Evolutionary conservation across 2,888 invertebrate genomes (phyloP).

Genomic region (Tuta absoluta): DNA sequence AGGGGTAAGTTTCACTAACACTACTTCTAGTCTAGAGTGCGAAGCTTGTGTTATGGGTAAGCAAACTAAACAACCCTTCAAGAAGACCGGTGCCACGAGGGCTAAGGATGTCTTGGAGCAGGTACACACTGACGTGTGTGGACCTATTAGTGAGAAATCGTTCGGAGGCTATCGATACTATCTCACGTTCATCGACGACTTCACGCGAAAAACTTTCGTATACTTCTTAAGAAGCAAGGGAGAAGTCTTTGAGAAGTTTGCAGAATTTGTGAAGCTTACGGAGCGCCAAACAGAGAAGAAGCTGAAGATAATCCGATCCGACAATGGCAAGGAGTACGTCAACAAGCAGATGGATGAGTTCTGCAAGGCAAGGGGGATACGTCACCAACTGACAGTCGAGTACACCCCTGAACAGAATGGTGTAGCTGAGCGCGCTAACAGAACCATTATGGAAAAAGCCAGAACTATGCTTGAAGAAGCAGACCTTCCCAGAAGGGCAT

Average conservation of each 20-base stretch:
- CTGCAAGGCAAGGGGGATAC: slow-evolving; percentile 35
- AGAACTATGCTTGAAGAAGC: slow-evolving; percentile 28
- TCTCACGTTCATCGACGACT: slow-evolving; percentile 25
- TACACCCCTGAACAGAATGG: slow-evolving; percentile 47
- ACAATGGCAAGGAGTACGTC: slow-evolving; percentile 27
- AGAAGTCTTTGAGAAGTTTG: slow-evolving; percentile 23
- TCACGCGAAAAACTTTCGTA: slow-evolving; percentile 28
- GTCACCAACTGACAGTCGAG: slow-evolving; percentile 38
- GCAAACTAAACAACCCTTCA: slow-evolving; percentile 19
- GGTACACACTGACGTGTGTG: slow-evolving; percentile 26
- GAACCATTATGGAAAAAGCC: slow-evolving; percentile 32
- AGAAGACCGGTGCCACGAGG: background rate
- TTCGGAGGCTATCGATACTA: slow-evolving; percentile 17
- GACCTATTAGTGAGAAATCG: slow-evolving; percentile 18
- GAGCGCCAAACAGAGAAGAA: slow-evolving; percentile 25
- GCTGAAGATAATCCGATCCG: slow-evolving; percentile 17
- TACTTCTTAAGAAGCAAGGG: slow-evolving; percentile 28
- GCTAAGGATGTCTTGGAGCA: slow-evolving; percentile 13
- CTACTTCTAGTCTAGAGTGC: background rate
- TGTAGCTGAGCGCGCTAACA: slow-evolving; percentile 40
- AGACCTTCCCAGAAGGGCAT: background rate
- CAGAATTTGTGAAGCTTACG: slow-evolving; percentile 7
- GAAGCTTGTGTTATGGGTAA: slow-evolving; percentile 21
- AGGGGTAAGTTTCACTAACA: slow-evolving; percentile 5
- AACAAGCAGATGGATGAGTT: slow-evolving; percentile 30